phyloP scores from a whole-genome alignment of 2,888 invertebrate species.

The Crepidodera aurea region DNA sequence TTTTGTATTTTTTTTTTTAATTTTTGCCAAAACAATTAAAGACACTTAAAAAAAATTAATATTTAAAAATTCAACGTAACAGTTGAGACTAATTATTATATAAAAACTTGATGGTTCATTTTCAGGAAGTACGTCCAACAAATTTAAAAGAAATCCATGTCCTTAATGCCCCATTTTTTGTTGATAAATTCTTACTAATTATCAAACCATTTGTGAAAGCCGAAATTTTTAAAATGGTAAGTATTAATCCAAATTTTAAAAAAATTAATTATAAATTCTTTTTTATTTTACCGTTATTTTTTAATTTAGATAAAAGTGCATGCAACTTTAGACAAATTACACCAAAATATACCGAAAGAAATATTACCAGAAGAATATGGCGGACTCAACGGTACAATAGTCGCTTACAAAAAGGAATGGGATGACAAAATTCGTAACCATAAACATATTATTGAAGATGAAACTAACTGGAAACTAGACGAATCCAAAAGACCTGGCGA shows the following conservation, averaged over 20 bases:
- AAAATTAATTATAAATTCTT: too few species aligned
- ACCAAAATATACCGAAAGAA: conserved; percentile 70
- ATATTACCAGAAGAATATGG: conserved; percentile 75
- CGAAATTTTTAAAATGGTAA: conserved; percentile 72
- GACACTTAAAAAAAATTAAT: too few species aligned
- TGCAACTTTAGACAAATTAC: conserved; percentile 63
- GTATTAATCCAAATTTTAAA: too few species aligned
- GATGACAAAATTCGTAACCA: neutral
- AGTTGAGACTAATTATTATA: too few species aligned
- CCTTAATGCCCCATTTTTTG: conserved; percentile 70
- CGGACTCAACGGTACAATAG: conserved; percentile 69
- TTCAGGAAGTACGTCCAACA: conserved; percentile 76
- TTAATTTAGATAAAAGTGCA: conserved; percentile 7
- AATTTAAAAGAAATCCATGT: conserved; percentile 72
- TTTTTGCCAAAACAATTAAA: too few species aligned
- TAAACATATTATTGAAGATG: neutral
- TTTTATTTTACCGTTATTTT: too few species aligned
- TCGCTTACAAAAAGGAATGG: conserved; percentile 70
- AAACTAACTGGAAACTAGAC: neutral
- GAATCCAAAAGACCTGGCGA: conserved; percentile 45
- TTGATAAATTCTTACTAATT: conserved; percentile 70
- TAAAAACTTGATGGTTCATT: too few species aligned
- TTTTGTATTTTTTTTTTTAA: too few species aligned
- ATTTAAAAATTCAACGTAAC: too few species aligned
- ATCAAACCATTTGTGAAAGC: conserved; percentile 73